A percentile compares a stretch with the other conserved stretches of the same genome.
These are phyloP conservation scores for Rachycentron canadum DNA, from an alignment of 2,797 vertebrate genomes.

Conservation along the genomic window DNA sequence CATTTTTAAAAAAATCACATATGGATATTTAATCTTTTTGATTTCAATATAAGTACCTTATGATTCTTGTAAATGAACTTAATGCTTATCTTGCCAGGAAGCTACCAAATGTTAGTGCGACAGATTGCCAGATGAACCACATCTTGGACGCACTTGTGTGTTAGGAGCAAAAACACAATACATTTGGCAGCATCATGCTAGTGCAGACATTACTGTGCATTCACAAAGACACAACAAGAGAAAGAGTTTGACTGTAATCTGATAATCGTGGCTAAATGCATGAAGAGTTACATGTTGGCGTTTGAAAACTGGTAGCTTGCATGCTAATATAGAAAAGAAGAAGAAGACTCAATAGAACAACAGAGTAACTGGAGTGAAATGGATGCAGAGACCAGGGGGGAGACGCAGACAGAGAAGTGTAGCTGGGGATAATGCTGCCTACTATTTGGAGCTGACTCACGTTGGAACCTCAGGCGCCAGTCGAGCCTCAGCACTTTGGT, in stretches of 20 bases:
- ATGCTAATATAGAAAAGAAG: not conserved
- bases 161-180: conserved; percentile 6
- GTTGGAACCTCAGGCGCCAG: conserved; percentile 67
- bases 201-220: not conserved
- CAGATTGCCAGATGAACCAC: conserved; percentile 26
- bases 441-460: conserved; percentile 64
- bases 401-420: conserved; percentile 17
- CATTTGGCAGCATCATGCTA: conserved; percentile 21
- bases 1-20: conserved; percentile 13
- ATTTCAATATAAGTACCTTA: not conserved
- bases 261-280: not conserved
- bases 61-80: conserved; percentile 9
- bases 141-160: conserved; percentile 34
- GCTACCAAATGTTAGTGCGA: conserved; percentile 2
- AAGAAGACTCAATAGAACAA: conserved; percentile 15
- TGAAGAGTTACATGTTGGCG: not conserved
- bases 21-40: conserved; percentile 16
- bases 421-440: conserved; percentile 34
- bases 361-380: conserved; percentile 5
- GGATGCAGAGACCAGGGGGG: conserved; percentile 14
- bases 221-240: conserved; percentile 23
- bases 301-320: conserved; percentile 11
- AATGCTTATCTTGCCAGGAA: conserved; percentile 13
- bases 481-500: conserved; percentile 55
- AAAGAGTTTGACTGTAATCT: not conserved